These are phyloP conservation scores for Meliscaeva auricollis DNA, from an alignment of 2,888 invertebrate genomes.

Conservation along the genomic window DNA sequence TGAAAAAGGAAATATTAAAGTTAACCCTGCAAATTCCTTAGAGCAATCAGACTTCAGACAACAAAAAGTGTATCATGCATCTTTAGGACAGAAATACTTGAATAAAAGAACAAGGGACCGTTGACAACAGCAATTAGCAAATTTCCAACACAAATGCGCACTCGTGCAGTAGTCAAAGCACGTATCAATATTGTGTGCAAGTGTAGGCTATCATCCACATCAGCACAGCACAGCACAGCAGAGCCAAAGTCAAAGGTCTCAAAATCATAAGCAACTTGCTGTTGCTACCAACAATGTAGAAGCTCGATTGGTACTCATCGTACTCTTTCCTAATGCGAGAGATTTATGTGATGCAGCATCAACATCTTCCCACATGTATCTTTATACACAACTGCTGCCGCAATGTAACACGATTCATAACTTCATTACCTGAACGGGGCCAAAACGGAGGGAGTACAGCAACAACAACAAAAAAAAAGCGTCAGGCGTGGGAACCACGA, in stretches of 20 bases:
- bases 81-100: too few species aligned
- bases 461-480: constrained; percentile 12
- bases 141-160: constrained; percentile 25
- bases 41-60: constrained; percentile 25
- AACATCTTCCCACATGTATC: constrained; percentile 72
- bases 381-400: constrained; percentile 10
- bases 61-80: not conserved
- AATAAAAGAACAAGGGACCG: not conserved
- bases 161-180: constrained; percentile 40
- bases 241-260: constrained; percentile 64
- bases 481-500: constrained; percentile 74
- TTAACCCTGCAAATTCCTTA: not conserved
- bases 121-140: constrained; percentile 67
- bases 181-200: constrained; percentile 42
- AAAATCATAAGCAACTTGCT: constrained; percentile 47
- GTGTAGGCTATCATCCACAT: constrained; percentile 32
- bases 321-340: constrained; percentile 65
- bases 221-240: not conserved
- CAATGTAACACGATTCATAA: constrained; percentile 69
- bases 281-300: constrained; percentile 34
- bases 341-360: constrained; percentile 66
- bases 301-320: not conserved
- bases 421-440: constrained; percentile 66
- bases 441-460: not conserved
- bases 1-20: constrained; percentile 13